Base-by-base conservation (phyloP, 2,113 vertebrate species). In the Mungos mungo region DNA sequence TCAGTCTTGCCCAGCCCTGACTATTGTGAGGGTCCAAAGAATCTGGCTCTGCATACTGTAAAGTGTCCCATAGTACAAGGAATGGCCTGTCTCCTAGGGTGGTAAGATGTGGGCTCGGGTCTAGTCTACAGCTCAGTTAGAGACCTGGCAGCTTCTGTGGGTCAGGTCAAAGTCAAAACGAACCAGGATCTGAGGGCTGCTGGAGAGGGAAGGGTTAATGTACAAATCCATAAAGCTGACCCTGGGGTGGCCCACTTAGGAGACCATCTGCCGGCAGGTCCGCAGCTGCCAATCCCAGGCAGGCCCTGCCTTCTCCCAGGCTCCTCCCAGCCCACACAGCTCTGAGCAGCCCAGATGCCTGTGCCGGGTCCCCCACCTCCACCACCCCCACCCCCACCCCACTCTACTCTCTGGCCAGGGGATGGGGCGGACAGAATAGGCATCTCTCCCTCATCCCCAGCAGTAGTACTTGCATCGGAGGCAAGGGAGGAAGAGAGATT, bases 121-220 rank as follows among this genome's bases (percentile, higher is more conserved):
- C 72, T 69, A 4, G 80, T n/a, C 52, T 19, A 15, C n/a, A 65
- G 54, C 47, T 90, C 38, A 10, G 63, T 19, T 7, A 92, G 74
- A 81, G 63, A 84, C 65, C 14, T 18, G 12, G 71, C 14, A 63
- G 54, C 29, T 23, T 19, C 7, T 15, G 52, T 6, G 35, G 33
- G 31, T 77, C 81, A 1, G n/a, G n/a, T 50, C 82, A 33, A 60
- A 52, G 79, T 18, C 47, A 38, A 47, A 57, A 81, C 12, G 29
- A 21, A 35, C 77, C 25, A 31, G 52, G 1, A 0, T 66, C 50
- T 25, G 25, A 66, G 92, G 74, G 33, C 72, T 79, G 25, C 88
- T 21, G 69, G 98, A 54, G 88, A 98, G 97, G 95, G 87, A 98
- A 98, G 98, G 98, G 99, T 99, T 99, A 99, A 99, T 76, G 96